phyloP scores from a whole-genome alignment of 2,888 invertebrate genomes.

The Minunthozetes semirufus region DNA sequence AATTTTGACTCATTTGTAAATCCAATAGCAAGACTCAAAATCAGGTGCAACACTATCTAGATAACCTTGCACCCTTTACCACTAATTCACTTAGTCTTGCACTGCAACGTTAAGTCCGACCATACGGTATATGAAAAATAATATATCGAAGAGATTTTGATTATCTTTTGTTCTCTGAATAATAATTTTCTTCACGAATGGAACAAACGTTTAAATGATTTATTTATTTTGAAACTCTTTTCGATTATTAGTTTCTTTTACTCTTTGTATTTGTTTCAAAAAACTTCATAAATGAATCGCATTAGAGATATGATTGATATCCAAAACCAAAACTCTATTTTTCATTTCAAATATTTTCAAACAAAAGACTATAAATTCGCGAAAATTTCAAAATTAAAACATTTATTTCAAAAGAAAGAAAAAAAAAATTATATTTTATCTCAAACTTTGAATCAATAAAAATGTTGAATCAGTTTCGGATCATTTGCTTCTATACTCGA shows the following conservation, averaged over 20 bases:
- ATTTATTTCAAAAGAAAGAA: not conserved
- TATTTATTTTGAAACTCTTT: slow-evolving; percentile 3
- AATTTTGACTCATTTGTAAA: too few relatives aligned
- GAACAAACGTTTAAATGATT: not conserved
- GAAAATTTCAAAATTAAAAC: not conserved
- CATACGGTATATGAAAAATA: not conserved
- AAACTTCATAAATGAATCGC: not conserved
- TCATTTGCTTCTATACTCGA: not conserved
- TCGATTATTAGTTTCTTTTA: not conserved
- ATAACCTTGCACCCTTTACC: too few relatives aligned
- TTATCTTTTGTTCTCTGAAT: not conserved
- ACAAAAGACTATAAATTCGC: not conserved
- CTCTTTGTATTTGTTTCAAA: slow-evolving; percentile 8
- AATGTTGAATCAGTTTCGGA: too few relatives aligned
- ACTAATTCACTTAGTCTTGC: too few relatives aligned
- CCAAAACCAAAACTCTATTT: not conserved
- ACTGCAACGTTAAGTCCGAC: too few relatives aligned
- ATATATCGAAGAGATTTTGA: not conserved
- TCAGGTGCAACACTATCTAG: too few relatives aligned
- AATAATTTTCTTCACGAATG: not conserved
- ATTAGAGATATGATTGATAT: slow-evolving; percentile 6
- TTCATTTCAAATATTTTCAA: not conserved
- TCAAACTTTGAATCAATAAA: too few relatives aligned
- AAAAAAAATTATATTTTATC: not conserved
- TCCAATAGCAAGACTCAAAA: too few relatives aligned